phyloP scores from a whole-genome alignment of 2,888 invertebrate species.

The Ectemnius cavifrons region DNA sequence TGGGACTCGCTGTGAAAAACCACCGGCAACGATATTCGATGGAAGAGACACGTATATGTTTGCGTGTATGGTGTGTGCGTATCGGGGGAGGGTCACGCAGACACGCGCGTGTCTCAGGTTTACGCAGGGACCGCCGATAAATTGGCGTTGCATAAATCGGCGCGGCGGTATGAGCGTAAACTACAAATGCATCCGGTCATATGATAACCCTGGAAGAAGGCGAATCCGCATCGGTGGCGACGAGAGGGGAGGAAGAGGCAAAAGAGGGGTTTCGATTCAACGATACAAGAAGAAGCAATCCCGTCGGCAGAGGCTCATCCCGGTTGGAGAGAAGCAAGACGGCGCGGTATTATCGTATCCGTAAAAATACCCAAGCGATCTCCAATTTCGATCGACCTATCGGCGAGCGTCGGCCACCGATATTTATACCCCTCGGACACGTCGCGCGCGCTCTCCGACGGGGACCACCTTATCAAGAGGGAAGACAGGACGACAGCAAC shows the following conservation, averaged over 20 bases:
- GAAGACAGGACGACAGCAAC: background rate
- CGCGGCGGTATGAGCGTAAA: background rate
- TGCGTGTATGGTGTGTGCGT: too few relatives aligned
- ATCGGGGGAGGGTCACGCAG: too few relatives aligned
- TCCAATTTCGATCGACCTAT: conserved; percentile 55
- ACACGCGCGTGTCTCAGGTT: too few relatives aligned
- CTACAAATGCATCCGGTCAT: conserved; percentile 3
- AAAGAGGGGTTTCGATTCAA: background rate
- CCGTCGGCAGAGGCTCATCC: background rate
- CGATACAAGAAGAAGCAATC: background rate
- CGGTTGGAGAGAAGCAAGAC: background rate
- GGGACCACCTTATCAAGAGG: conserved; percentile 33
- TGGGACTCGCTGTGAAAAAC: too few relatives aligned
- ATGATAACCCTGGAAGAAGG: conserved; percentile 2
- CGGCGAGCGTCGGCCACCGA: conserved; percentile 40
- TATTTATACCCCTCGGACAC: conserved; percentile 47
- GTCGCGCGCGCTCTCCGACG: conserved; percentile 23
- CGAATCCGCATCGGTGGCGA: too few relatives aligned
- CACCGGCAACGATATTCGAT: too few relatives aligned
- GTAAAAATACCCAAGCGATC: conserved; percentile 22
- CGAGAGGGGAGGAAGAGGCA: background rate
- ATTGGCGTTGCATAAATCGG: conserved; percentile 7
- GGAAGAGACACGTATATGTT: too few relatives aligned
- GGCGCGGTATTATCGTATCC: conserved; percentile 17
- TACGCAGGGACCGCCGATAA: background rate